These are phyloP conservation scores for Piaya cayana DNA, from an alignment of 2,113 vertebrate species.

Conservation along the genomic window DNA sequence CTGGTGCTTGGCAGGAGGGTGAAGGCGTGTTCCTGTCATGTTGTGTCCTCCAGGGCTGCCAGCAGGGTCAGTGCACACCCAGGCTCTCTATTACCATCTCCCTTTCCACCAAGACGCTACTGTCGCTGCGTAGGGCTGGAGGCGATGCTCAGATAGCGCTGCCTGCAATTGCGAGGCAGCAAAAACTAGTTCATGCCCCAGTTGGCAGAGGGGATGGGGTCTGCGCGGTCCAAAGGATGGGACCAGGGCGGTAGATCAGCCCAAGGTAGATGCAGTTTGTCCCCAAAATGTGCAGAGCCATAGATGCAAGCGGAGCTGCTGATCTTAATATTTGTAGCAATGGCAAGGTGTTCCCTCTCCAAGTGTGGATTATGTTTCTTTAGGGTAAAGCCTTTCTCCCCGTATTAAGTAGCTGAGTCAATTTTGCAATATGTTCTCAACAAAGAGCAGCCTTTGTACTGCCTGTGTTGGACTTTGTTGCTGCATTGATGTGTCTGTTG, in stretches of 20 bases:
- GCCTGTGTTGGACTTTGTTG: fast-evolving
- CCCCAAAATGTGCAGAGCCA: background rate
- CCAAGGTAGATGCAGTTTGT: background rate
- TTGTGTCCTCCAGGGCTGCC: background rate
- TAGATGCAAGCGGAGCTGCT: fast-evolving
- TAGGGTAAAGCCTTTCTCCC: background rate
- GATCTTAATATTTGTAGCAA: background rate
- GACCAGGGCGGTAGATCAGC: background rate
- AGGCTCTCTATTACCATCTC: background rate
- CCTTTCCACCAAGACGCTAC: background rate
- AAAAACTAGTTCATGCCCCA: background rate
- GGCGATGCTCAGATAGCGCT: background rate
- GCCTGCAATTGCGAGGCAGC: background rate
- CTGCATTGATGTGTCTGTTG: background rate
- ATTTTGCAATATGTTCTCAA: background rate
- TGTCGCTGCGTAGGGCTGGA: background rate
- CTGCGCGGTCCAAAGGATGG: background rate
- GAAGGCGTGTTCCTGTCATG: background rate
- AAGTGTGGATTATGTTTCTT: background rate
- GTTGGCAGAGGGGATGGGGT: background rate
- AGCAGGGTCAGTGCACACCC: fast-evolving
- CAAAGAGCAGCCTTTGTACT: background rate
- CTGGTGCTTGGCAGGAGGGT: background rate
- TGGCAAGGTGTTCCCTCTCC: background rate
- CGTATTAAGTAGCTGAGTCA: background rate